These are phyloP conservation scores for Halictus rubicundus DNA, from an alignment of 1,140 invertebrate species.

Conservation along the genomic window DNA sequence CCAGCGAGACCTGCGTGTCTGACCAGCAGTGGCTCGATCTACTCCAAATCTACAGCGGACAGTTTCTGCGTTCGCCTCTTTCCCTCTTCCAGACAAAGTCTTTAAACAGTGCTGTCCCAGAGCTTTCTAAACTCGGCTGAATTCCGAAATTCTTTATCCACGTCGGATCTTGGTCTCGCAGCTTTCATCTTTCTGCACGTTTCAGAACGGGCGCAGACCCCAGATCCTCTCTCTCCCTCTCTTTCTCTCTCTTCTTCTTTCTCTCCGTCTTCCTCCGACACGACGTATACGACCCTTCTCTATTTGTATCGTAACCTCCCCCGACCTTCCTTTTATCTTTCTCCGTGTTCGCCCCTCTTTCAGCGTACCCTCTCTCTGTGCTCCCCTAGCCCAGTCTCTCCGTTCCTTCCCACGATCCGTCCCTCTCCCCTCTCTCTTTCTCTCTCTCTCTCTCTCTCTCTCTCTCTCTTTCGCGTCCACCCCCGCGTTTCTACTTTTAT, in stretches of 20 bases:
- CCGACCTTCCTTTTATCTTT: constrained; percentile 38
- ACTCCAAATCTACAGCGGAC: not conserved
- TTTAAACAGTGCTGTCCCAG: no score
- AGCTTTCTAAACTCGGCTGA: not conserved
- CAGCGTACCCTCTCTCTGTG: constrained; percentile 16
- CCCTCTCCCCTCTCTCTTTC: not conserved
- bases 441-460: constrained; percentile 8
- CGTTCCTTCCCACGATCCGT: not conserved
- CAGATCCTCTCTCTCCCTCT: not conserved
- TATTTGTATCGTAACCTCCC: constrained; percentile 44
- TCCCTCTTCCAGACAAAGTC: no score
- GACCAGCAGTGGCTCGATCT: no score
- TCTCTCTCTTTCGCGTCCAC: not conserved
- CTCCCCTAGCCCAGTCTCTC: constrained; percentile 25
- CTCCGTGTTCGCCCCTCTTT: constrained; percentile 21
- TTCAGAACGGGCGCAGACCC: not conserved
- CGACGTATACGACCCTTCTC: constrained; percentile 34
- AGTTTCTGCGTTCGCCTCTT: no score
- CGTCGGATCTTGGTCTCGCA: no score
- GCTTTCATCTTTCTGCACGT: constrained; percentile 27
- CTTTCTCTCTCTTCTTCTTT: not conserved
- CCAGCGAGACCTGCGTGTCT: no score
- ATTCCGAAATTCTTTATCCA: not conserved
- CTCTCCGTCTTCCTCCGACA: not conserved
- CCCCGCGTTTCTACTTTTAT: constrained; percentile 7